These are phyloP conservation scores for Tenthredo mesomela DNA, from an alignment of 2,888 invertebrate species.

Conservation along the genomic window DNA sequence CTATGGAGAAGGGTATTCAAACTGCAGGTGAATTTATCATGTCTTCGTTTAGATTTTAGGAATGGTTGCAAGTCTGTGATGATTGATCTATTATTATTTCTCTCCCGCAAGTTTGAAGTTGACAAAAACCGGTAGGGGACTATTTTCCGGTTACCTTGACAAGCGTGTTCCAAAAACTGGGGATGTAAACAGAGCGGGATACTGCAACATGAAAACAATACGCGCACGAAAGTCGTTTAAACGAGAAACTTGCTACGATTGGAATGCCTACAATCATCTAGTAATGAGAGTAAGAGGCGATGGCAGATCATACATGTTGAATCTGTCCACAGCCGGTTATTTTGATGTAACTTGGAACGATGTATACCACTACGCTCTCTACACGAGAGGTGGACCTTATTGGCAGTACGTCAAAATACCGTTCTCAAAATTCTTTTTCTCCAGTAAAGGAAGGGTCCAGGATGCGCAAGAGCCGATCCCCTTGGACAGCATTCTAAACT, in stretches of 20 bases:
- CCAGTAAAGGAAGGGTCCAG: constrained; percentile 91
- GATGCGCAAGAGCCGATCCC: constrained; percentile 87
- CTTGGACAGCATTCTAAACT: constrained; percentile 83
- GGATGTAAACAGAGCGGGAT: constrained; percentile 87
- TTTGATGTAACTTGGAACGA: constrained; percentile 95
- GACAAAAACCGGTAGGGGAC: constrained; percentile 84
- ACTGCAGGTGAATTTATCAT: constrained; percentile 57
- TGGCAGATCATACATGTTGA: constrained; percentile 93
- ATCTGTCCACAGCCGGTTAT: constrained; percentile 87
- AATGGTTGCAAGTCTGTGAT: neutral
- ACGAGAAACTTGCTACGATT: constrained; percentile 85
- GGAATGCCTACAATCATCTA: constrained; percentile 87
- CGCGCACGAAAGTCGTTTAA: constrained; percentile 90
- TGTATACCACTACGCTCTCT: constrained; percentile 90
- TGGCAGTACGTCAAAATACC: constrained; percentile 97
- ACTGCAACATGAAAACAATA: constrained; percentile 88
- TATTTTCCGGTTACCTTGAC: constrained; percentile 87
- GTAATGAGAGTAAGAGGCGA: constrained; percentile 94
- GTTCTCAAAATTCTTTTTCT: constrained; percentile 93
- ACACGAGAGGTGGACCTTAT: constrained; percentile 98
- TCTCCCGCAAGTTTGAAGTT: constrained; percentile 79
- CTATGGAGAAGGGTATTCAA: constrained; percentile 86
- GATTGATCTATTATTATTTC: neutral
- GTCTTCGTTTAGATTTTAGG: neutral
- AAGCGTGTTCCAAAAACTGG: constrained; percentile 91